These are phyloP conservation scores for Onychomys arenicola DNA, from an alignment of 2,797 vertebrate genomes.

Conservation along the genomic window DNA sequence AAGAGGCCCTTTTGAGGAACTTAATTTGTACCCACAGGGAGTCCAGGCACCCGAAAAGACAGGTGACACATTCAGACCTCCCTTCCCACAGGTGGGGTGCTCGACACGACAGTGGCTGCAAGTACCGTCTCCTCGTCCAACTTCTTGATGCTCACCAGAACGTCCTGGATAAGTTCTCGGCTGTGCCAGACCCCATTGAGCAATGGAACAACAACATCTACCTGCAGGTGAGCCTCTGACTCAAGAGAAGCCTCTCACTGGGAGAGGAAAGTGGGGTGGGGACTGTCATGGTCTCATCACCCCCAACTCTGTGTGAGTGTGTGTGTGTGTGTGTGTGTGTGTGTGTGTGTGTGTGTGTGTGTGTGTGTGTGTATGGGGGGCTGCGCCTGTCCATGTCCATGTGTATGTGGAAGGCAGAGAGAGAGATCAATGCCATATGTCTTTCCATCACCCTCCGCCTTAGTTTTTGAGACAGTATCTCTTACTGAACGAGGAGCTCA, in stretches of 20 bases:
- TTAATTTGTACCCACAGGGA: neutral
- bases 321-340: neutral
- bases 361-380: neutral
- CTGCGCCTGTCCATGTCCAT: too few relatives aligned
- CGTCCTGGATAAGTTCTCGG: slow-evolving; percentile 15
- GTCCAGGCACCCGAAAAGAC: neutral
- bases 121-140: slow-evolving; percentile 51
- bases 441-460: neutral
- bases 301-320: neutral
- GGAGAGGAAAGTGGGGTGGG: neutral
- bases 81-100: slow-evolving; percentile 64
- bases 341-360: neutral
- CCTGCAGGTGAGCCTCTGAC: slow-evolving; percentile 64
- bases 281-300: neutral
- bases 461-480: neutral
- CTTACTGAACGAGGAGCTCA: neutral
- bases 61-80: neutral
- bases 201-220: slow-evolving; percentile 55
- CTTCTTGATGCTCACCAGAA: slow-evolving; percentile 60
- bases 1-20: neutral
- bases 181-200: neutral
- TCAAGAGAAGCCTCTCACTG: neutral
- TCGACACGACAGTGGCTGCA: slow-evolving; percentile 35
- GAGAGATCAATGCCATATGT: neutral
- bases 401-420: neutral